phyloP scores from a whole-genome alignment of 2,888 invertebrate species.

The Anagyrus pseudococci region DNA sequence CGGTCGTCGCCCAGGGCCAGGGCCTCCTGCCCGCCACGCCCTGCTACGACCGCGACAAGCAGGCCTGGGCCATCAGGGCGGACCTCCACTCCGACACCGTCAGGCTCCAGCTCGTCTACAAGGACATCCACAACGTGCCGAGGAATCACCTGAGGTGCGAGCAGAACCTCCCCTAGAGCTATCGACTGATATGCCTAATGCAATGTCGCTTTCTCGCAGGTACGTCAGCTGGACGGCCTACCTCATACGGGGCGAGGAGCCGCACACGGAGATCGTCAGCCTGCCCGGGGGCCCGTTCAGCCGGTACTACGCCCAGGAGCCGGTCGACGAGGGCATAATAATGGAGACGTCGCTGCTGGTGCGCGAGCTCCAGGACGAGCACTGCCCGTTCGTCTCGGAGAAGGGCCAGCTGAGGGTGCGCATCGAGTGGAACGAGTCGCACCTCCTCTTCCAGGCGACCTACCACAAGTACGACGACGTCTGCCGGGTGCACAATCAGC shows the following conservation, averaged over 20 bases:
- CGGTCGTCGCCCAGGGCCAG: constrained; percentile 64
- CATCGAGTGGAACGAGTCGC: constrained; percentile 83
- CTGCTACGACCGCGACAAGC: constrained; percentile 82
- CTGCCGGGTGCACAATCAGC: constrained; percentile 79
- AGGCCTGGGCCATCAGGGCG: constrained; percentile 79
- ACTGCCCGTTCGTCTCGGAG: constrained; percentile 74
- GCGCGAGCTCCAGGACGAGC: constrained; percentile 74
- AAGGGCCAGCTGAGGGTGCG: constrained; percentile 78
- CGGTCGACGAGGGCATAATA: constrained; percentile 79
- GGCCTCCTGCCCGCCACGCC: constrained; percentile 67
- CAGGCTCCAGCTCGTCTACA: constrained; percentile 76
- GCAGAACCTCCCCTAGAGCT: neutral
- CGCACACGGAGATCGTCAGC: constrained; percentile 69
- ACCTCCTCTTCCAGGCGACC: constrained; percentile 79
- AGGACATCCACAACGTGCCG: constrained; percentile 80
- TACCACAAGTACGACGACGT: constrained; percentile 87
- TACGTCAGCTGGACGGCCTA: constrained; percentile 76
- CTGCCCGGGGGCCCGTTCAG: constrained; percentile 78
- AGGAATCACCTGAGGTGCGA: constrained; percentile 73
- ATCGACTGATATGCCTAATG: neutral
- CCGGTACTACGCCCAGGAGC: constrained; percentile 82
- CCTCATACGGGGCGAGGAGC: constrained; percentile 69
- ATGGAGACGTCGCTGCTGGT: constrained; percentile 81
- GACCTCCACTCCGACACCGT: constrained; percentile 80
- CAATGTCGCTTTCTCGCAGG: constrained; percentile 49